Evolutionary conservation across 2,113 vertebrate species (phyloP), one percentile per base, ranked within the genome.

Genomic region (Sciurus niger): DNA sequence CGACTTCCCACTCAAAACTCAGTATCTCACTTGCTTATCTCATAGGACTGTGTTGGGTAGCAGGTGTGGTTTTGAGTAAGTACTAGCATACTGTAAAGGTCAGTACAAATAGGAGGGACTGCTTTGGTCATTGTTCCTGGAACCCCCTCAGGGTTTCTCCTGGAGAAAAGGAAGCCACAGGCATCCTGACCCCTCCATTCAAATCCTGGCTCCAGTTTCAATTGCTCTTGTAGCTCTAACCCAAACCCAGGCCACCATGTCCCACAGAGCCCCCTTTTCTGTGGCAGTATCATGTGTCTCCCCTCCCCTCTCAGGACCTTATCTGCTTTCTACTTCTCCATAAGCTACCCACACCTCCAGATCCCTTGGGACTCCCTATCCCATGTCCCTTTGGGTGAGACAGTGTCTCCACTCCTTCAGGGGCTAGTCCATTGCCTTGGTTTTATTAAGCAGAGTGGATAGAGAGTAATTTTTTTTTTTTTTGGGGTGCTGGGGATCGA

Each of bases 91-190:
- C 28, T 94, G 3, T 89, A 43, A 79, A 67, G 43, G 37, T 94
- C 67, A 93, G 17, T 67, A 68, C 22, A 68, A 89, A 89, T 51
- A 28, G 34, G 34, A 72, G 51, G 37, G 55, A 46, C 74, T 94
- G 34, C 51, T 91, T 79, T 72, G 72, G 32, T 89, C 58, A 63
- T 63, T 80, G 86, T 88, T 84, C n/a, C 30, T 68, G 83, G 53
- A 60, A 76, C 4, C 13, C 25, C 14, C 55, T 82, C n/a, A 80
- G 12, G 20, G 17, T 86, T 87, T 82, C 70, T 91, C 32, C 78
- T 84, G 65, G 79, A 92, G 80, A 88, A 84, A 96, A 94, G 48
- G 82, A 89, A 95, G 37, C n/a, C 85, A 79, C 48, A 24, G 46
- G 51, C 43, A 79, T 58, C 77, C 48, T 94, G 60, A 37, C 17